phyloP scores from a whole-genome alignment of 2,888 invertebrate genomes.

The Cryptocephalus moraei region DNA sequence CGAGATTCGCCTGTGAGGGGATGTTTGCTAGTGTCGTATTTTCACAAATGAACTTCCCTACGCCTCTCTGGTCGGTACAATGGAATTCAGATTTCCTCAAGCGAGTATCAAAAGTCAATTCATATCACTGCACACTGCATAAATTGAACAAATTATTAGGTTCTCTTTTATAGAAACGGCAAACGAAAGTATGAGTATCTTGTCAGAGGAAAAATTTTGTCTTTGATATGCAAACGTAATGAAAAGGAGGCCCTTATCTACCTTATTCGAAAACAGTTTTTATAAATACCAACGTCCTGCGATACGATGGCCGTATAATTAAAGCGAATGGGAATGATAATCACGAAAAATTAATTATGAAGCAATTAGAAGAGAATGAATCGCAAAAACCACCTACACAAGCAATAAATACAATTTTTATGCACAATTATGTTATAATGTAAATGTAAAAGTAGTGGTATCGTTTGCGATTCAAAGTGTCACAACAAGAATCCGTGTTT shows the following conservation, averaged over 20 bases:
- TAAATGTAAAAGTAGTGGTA: no score
- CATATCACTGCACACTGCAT: slow-evolving; percentile 22
- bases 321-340: background rate
- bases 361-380: no score
- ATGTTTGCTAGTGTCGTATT: background rate
- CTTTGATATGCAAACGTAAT: background rate
- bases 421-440: no score
- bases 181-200: background rate
- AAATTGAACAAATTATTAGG: slow-evolving; percentile 28
- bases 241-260: background rate
- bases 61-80: slow-evolving; percentile 19
- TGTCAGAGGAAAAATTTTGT: background rate
- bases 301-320: background rate
- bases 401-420: no score
- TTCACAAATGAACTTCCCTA: background rate
- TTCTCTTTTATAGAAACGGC: slow-evolving; percentile 2
- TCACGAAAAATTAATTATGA: no score
- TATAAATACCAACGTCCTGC: background rate
- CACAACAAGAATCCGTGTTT: no score
- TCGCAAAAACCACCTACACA: no score
- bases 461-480: no score
- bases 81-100: slow-evolving; percentile 26
- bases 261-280: background rate
- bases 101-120: slow-evolving; percentile 27
- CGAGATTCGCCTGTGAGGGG: background rate